phyloP scores from a whole-genome alignment of 1,140 invertebrate species.

The Riptortus pedestris region DNA sequence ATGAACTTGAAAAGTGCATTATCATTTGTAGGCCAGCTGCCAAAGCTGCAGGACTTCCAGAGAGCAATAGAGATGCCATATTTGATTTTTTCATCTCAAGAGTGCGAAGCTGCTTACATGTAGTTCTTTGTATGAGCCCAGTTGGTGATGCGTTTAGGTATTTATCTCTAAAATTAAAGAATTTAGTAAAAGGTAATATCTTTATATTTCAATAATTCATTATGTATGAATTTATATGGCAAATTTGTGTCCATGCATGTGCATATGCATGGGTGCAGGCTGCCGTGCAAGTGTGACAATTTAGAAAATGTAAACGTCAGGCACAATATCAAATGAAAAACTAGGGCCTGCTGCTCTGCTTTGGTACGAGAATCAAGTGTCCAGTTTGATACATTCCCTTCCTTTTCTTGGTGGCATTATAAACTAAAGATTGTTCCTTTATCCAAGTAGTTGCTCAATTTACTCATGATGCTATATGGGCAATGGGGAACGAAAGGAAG shows the following conservation, averaged over 20 bases:
- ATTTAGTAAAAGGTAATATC: slow-evolving; percentile 3
- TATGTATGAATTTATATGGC: too few relatives aligned
- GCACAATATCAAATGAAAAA: too few relatives aligned
- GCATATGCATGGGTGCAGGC: neutral
- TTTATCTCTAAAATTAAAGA: slow-evolving; percentile 15
- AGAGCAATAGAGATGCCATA: slow-evolving; percentile 60
- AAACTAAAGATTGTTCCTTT: too few relatives aligned
- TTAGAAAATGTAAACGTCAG: neutral
- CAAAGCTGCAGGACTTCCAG: slow-evolving; percentile 54
- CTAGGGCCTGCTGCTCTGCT: too few relatives aligned
- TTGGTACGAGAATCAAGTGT: too few relatives aligned
- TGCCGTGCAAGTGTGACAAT: neutral
- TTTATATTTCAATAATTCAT: too few relatives aligned
- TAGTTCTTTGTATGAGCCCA: slow-evolving; percentile 81
- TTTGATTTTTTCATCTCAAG: slow-evolving; percentile 72
- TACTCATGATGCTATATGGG: too few relatives aligned
- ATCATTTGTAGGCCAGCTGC: slow-evolving; percentile 57
- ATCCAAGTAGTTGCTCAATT: too few relatives aligned
- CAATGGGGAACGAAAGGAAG: too few relatives aligned
- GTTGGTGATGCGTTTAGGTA: slow-evolving; percentile 73
- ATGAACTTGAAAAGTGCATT: slow-evolving; percentile 73
- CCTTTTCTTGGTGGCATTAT: too few relatives aligned
- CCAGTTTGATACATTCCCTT: too few relatives aligned
- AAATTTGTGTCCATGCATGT: too few relatives aligned
- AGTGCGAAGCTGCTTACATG: slow-evolving; percentile 67